A percentile compares a stretch with the other conserved stretches of the same genome.
Conservation (phyloP, 2,797 vertebrate species). For the Scolopax rusticola region DNA sequence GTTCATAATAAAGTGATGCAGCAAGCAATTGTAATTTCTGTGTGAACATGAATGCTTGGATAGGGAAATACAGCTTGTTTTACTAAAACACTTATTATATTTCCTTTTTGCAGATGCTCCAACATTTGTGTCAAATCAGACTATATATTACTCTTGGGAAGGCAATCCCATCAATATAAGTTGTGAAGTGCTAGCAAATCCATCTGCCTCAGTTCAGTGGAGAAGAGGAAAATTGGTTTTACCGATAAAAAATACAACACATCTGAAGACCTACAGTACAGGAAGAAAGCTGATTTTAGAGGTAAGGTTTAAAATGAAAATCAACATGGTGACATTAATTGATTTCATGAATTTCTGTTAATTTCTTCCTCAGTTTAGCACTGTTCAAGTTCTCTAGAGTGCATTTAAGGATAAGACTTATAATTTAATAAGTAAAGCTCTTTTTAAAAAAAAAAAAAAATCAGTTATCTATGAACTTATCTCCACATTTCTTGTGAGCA, state of each 20-base stretch:
- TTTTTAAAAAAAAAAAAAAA: neutral
- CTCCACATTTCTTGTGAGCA: neutral
- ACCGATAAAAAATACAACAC: constrained; percentile 86
- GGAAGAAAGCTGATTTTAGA: constrained; percentile 92
- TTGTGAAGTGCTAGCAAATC: constrained; percentile 95
- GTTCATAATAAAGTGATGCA: neutral
- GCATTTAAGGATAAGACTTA: neutral
- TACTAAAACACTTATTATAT: neutral
- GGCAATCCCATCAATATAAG: constrained; percentile 98
- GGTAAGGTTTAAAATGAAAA: constrained; percentile 78
- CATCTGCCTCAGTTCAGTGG: constrained; percentile 92
- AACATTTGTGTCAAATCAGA: constrained; percentile 94
- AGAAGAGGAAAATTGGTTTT: constrained; percentile 91
- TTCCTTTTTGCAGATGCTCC: constrained; percentile 88
- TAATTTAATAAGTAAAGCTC: neutral
- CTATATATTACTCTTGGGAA: constrained; percentile 97
- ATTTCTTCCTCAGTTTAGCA: neutral
- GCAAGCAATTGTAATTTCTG: neutral
- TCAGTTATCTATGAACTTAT: neutral
- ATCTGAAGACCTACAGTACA: constrained; percentile 86
- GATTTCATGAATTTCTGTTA: neutral
- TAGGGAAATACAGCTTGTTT: neutral
- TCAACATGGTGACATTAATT: neutral
- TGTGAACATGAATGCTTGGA: neutral
- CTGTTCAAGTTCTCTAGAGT: neutral